Percentiles rank a stretch among this genome's conserved stretches.
These are phyloP conservation scores for Cliona cf. orientalis DNA, from an alignment of 37 sponge, comb jelly and placozoan species.

Conservation along the genomic window DNA sequence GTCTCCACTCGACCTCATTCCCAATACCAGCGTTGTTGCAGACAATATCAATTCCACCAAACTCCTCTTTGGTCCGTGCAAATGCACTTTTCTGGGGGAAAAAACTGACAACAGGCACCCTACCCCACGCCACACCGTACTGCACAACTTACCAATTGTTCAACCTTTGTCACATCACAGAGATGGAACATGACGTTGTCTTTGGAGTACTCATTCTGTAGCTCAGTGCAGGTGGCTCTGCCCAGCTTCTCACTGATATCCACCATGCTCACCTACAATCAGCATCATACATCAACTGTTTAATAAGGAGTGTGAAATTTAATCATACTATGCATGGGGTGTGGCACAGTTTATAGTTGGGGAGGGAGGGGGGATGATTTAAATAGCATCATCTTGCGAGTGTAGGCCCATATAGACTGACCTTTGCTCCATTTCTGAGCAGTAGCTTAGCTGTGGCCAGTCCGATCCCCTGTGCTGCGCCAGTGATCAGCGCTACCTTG, in stretches of 20 bases:
- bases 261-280: slow-evolving; percentile 46
- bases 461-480: slow-evolving; percentile 82
- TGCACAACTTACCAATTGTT: slow-evolving; percentile 40
- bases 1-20: slow-evolving; percentile 69
- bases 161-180: slow-evolving; percentile 57
- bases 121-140: neutral
- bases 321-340: too few relatives aligned
- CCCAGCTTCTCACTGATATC: slow-evolving; percentile 56
- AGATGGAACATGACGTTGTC: slow-evolving; percentile 36
- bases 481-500: slow-evolving; percentile 78
- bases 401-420: slow-evolving; percentile 23
- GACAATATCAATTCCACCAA: slow-evolving; percentile 78
- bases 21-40: slow-evolving; percentile 88
- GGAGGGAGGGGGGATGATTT: too few relatives aligned
- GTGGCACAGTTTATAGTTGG: too few relatives aligned
- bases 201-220: slow-evolving; percentile 41
- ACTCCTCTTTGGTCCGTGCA: slow-evolving; percentile 19
- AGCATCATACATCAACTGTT: too few relatives aligned
- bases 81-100: slow-evolving; percentile 48
- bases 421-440: slow-evolving; percentile 66
- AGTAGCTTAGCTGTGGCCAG: slow-evolving; percentile 54
- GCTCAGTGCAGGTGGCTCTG: neutral
- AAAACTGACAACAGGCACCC: neutral
- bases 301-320: too few relatives aligned
- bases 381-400: too few relatives aligned